Evolutionary conservation across 37 sponge, comb jelly and placozoan genomes (phyloP), one percentile per base, ranked within the genome.

Genomic region (Aplysina aerophoba): DNA sequence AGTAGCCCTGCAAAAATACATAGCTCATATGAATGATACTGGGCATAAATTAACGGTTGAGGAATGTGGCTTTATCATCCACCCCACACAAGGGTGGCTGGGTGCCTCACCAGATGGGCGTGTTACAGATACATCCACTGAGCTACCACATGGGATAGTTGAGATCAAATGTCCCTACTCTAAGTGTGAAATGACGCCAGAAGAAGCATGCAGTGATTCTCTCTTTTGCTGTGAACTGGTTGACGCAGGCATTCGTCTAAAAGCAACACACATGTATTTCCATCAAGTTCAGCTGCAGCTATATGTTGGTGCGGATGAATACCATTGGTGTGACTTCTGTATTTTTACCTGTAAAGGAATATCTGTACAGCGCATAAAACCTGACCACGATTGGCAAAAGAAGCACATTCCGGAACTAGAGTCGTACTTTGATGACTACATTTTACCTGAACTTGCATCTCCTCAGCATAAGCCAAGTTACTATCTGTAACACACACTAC

Each of bases 151-250:
- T 37, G 86, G 84, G 25, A 27, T 90, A 30, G 30, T 82, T 22
- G 91, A 90, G 57, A 61, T 87, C 72, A 91, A 91, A 44, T 87
- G 85, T 65, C 91, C 91, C 24, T 87, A 85, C 55, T 30, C 64
- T 19, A 69, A 80, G 37, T 50, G 67, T 58, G 44, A 84, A 61
- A 37, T 41, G 8, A 79, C 82, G 20, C 88, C 88, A 19, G 37
- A 80, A 69, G 85, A 79, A 68, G 88, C 88, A 68, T 78, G 85
- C n/a, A 61, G 28, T n/a, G 85, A 84, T 59, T 41, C 61, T 1
- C 21, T 19, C 37, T 84, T 85, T 60, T 89, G 50, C 35, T 91
- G 63, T 81, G 55, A 27, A 14, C 44, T 77, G 25, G 20, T 87
- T 54, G 38, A 64, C 25, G 83, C 81, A 0, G 28, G 36, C n/a